Conservation (phyloP, 1,140 invertebrate species). For the Mamestra configurata region DNA sequence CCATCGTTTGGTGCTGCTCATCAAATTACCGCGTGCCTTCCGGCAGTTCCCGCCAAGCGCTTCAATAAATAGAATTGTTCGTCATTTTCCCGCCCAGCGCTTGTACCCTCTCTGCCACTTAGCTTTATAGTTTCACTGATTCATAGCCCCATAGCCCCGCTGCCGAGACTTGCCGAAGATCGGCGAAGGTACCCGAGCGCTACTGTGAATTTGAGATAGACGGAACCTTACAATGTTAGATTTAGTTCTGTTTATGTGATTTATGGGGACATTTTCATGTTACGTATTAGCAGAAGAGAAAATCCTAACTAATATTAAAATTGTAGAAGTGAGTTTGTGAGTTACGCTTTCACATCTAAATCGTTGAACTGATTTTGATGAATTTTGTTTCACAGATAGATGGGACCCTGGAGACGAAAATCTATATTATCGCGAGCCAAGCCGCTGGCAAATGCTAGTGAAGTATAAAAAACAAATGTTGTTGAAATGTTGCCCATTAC, state of each 20-base stretch:
- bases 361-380: too few relatives aligned
- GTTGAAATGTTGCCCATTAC: background rate
- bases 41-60: background rate
- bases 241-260: too few relatives aligned
- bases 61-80: conserved; percentile 17
- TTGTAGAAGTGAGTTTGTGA: too few relatives aligned
- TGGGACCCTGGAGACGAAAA: too few relatives aligned
- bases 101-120: background rate
- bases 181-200: background rate
- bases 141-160: background rate
- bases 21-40: background rate
- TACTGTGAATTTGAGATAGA: background rate
- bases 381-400: too few relatives aligned
- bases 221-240: too few relatives aligned
- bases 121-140: background rate
- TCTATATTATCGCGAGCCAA: too few relatives aligned
- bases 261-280: too few relatives aligned
- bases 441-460: too few relatives aligned
- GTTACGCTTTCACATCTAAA: too few relatives aligned
- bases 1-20: background rate
- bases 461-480: background rate
- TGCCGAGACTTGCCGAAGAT: background rate
- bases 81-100: conserved; percentile 5
- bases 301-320: too few relatives aligned
- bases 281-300: too few relatives aligned